phyloP scores from a whole-genome alignment of 2,113 vertebrate species.

The Phrynosoma platyrhinos region DNA sequence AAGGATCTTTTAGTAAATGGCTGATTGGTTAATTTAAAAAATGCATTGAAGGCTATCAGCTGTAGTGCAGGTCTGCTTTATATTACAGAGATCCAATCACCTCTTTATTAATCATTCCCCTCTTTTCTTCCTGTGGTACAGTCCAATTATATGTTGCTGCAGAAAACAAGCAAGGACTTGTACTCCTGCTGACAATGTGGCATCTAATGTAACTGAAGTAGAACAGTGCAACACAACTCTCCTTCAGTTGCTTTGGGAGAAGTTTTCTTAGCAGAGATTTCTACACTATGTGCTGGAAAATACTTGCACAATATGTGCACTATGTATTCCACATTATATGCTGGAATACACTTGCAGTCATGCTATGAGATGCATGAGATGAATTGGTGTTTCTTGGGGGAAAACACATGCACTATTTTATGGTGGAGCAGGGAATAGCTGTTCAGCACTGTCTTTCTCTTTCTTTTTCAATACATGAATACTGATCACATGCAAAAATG shows the following conservation, averaged over 20 bases:
- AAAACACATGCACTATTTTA: background rate
- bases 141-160: background rate
- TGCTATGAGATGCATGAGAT: background rate
- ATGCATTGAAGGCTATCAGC: background rate
- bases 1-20: background rate
- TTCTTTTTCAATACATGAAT: background rate
- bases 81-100: background rate
- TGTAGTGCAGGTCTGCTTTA: conserved; percentile 27
- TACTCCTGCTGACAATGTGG: background rate
- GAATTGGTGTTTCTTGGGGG: background rate
- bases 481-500: too few relatives aligned
- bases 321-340: background rate
- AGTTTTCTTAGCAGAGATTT: background rate
- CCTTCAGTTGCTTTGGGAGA: background rate
- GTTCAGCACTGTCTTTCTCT: background rate
- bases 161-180: background rate
- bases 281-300: background rate
- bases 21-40: conserved; percentile 38
- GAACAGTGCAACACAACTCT: background rate
- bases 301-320: too few relatives aligned
- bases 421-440: background rate
- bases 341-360: too few relatives aligned
- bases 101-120: background rate
- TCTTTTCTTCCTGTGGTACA: background rate
- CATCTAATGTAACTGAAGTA: background rate